Evolutionary conservation across 2,888 invertebrate genomes (phyloP), one percentile per base, ranked within the genome.

Genomic region (Mesopsocus fuscifrons): DNA sequence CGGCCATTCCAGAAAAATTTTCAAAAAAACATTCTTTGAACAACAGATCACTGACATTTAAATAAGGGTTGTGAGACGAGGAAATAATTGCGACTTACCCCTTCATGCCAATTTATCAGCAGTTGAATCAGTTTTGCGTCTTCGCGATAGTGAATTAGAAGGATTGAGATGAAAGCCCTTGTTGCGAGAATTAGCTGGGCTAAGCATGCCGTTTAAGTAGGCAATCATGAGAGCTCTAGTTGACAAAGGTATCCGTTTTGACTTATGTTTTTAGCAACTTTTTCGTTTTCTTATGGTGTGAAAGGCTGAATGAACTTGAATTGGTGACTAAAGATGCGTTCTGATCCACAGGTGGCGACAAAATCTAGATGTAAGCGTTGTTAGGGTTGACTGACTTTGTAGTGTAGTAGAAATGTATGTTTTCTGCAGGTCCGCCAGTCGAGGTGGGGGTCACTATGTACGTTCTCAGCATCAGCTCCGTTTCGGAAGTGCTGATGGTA

Each of bases 401-500:
- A 38, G 20, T 38, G 38, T 38, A 38, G 38, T 38, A 21, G 15
- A 38, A 20, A 16, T 21, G 20, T 38, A 20, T 44, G 31, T 46
- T 40, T 34, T 35, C 78, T 85, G 67, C 82, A 91, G 89, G 87
- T 78, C 82, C 83, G 67, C 88, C 92, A 63, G 92, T 94, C 71
- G 88, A 87, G 69, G 91, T 92, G 66, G 88, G 89, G 67, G 87
- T 92, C 72, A 91, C 91, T 71, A 88, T 92, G 82, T 89, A 88
- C 75, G 89, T 92, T 71, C 81, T 91, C 71, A 87, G 87, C 72
- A 92, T 92, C 78, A 87, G 88, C 74, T 88, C 89, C 67, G 85
- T 92, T 69, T 91, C 89, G 68, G 92, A 92, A 79, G 91, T 91
- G 68, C 81, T 88, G 76, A 92, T 91, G 91, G 91, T 91, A 82